These are phyloP conservation scores for Myotis planiceps DNA, from an alignment of 2,797 vertebrate genomes.

Conservation along the genomic window DNA sequence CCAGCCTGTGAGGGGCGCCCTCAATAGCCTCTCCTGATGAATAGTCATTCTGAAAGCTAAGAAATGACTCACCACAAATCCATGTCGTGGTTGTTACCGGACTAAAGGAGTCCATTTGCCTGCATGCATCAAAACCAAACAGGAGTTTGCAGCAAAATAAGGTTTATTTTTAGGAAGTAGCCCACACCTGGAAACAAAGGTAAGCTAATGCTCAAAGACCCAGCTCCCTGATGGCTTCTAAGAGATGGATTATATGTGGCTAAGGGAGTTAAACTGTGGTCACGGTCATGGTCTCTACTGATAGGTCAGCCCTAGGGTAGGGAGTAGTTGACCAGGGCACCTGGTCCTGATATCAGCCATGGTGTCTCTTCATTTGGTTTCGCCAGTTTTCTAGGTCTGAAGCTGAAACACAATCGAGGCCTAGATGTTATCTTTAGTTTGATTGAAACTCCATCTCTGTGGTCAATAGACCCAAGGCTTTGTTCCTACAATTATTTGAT, in stretches of 20 bases:
- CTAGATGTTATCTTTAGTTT: background rate
- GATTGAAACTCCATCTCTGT: background rate
- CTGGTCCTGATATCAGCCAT: background rate
- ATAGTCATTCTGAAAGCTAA: background rate
- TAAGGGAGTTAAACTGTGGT: background rate
- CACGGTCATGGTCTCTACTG: background rate
- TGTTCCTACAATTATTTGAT: background rate
- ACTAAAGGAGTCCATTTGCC: background rate
- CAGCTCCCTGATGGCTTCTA: background rate
- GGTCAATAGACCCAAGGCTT: background rate
- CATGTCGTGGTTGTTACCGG: background rate
- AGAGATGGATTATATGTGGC: background rate
- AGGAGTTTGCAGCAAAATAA: background rate
- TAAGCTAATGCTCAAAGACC: background rate
- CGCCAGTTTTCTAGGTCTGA: background rate
- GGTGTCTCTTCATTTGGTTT: background rate
- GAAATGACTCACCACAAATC: background rate
- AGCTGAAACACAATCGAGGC: background rate
- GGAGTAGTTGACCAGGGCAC: background rate
- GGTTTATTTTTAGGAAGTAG: background rate
- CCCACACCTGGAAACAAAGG: background rate
- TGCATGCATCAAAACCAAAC: background rate
- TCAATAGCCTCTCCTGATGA: background rate
- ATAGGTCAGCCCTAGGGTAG: background rate
- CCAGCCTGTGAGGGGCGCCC: background rate